Evolutionary conservation across 2,797 vertebrate species (phyloP).

Genomic region (Capromys pilorides): DNA sequence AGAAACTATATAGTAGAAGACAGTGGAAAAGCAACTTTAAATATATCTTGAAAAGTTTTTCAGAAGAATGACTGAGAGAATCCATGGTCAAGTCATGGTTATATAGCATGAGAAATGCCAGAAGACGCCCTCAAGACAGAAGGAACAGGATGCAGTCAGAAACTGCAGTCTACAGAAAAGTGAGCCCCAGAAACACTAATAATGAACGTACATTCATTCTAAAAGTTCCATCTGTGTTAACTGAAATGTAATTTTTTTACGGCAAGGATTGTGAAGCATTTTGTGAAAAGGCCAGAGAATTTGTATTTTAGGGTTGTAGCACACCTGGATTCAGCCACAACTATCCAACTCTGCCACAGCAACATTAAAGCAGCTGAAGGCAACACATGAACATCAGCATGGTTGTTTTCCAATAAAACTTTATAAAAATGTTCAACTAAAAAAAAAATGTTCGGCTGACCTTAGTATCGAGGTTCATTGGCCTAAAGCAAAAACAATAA

Average conservation of each 20-base stretch:
- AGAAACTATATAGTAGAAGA: not conserved
- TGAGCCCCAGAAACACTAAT: constrained; percentile 20
- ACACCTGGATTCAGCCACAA: not conserved
- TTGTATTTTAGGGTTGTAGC: not conserved
- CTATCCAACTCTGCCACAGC: not conserved
- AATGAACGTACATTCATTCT: not conserved
- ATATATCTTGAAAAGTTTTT: not conserved
- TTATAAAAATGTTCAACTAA: not conserved
- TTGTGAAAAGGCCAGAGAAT: not conserved
- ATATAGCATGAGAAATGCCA: not conserved
- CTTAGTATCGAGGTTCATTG: not conserved
- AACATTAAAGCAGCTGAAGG: not conserved
- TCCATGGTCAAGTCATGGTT: not conserved
- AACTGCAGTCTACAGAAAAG: not conserved
- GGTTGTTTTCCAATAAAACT: not conserved
- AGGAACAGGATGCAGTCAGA: not conserved
- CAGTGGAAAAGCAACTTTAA: not conserved
- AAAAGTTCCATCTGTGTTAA: not conserved
- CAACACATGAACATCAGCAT: not conserved
- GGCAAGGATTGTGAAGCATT: not conserved
- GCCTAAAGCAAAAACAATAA: constrained; percentile 1
- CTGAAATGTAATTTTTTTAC: constrained; percentile 10
- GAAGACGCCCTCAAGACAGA: not conserved
- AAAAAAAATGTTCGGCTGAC: constrained; percentile 9
- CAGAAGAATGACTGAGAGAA: constrained; percentile 5